Evolutionary conservation across 2,888 invertebrate genomes (phyloP).

Genomic region (Himalopsyche kuldschensis): DNA sequence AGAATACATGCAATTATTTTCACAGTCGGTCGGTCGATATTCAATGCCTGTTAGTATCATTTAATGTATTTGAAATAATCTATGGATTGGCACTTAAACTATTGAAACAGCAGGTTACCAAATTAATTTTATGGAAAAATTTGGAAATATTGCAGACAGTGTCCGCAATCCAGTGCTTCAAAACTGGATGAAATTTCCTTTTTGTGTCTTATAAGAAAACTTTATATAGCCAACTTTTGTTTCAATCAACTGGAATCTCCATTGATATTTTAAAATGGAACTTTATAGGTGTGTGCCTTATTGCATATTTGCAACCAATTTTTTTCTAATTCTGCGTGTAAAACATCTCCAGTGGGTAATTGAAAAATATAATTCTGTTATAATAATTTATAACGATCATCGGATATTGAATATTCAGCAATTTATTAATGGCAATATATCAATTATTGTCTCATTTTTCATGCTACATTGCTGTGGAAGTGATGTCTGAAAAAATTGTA

Average conservation of each 20-base stretch:
- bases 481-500: neutral
- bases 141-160: neutral
- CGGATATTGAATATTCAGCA: neutral
- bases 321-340: neutral
- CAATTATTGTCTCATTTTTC: neutral
- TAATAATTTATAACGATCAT: neutral
- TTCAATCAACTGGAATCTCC: neutral
- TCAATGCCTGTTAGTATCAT: neutral
- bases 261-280: neutral
- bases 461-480: neutral
- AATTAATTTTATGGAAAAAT: neutral
- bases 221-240: neutral
- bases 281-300: neutral
- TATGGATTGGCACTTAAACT: neutral
- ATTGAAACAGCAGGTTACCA: neutral
- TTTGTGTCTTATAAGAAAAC: neutral
- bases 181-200: neutral
- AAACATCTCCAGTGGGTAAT: neutral
- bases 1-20: neutral
- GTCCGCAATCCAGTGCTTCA: neutral
- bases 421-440: neutral
- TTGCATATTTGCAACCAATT: neutral
- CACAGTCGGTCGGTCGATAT: neutral
- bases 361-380: neutral
- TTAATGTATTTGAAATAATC: neutral